Evolutionary conservation across 2,113 vertebrate species (phyloP), one percentile per base, ranked within the genome.

Genomic region (Ceyx cyanopectus): DNA sequence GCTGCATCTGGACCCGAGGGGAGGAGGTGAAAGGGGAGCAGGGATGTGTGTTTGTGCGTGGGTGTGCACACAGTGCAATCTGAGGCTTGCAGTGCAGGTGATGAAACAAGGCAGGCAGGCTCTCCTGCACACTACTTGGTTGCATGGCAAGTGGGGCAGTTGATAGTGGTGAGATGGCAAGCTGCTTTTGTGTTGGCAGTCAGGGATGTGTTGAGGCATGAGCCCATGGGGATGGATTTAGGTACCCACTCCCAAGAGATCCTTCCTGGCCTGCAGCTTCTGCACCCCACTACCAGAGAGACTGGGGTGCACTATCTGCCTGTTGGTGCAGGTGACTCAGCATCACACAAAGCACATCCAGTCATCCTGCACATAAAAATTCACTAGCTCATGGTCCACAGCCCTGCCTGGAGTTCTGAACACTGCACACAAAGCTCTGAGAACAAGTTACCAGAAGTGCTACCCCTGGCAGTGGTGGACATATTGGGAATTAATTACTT

Each of bases 381-480:
- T 61, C 54, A 41, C 16, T 40, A 23, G 24, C 24, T 69, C 2
- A 5, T 20, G 54, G 29, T 80, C 32, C 7, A 1, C 2, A 6
- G 67, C 54, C 21, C 32, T 76, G 45, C 45, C 73, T 60, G 32
- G 13, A 15, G 21, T 50, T 23, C 58, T 37, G 51, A 80, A 12
- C 18, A 2, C 14, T 43, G 16, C 0, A 0, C 0, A 0, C 61
- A 65, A 30, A 26, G 34, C 46, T 67, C 57, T 85, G 48, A 53
- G n/a, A 61, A 65, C 19, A 24, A 61, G n/a, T 5, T 15, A 30
- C 56, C 34, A 46, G 27, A 32, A 80, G 32, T 17, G 20, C 17
- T n/a, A 34, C 9, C 57, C 30, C 32, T 63, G 68, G 53, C 20
- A 23, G 37, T 37, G 60, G 27, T 45, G 81, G 27, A 72, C 43